Conservation (phyloP, 2,113 vertebrate species). For the Toxotes chatareus region DNA sequence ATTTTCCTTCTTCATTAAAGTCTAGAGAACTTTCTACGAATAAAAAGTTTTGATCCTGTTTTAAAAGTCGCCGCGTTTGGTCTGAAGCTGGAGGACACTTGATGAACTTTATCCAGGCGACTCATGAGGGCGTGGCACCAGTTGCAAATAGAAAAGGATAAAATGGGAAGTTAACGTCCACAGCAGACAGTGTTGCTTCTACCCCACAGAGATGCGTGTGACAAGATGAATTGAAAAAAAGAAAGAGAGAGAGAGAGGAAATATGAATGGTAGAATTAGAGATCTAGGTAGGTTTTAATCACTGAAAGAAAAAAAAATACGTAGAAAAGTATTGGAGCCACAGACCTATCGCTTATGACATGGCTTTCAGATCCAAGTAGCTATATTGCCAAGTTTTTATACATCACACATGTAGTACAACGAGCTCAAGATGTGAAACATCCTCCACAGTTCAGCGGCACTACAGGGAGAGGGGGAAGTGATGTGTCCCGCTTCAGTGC, state of each 20-base stretch:
- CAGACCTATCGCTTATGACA: not conserved
- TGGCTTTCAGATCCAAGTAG: no score
- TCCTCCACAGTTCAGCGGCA: not conserved
- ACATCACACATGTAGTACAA: no score
- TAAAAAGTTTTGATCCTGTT: not conserved
- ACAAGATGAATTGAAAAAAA: no score
- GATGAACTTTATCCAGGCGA: conserved; percentile 37
- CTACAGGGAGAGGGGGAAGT: not conserved
- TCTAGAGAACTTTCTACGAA: not conserved
- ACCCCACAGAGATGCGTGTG: not conserved
- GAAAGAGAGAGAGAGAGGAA: no score
- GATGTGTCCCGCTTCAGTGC: not conserved
- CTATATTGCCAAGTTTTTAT: not conserved
- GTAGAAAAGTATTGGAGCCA: not conserved
- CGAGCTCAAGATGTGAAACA: not conserved
- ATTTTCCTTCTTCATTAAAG: not conserved
- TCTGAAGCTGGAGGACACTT: conserved; percentile 36
- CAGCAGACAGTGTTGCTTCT: not conserved
- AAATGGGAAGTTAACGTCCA: conserved; percentile 43
- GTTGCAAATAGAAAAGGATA: conserved; percentile 45
- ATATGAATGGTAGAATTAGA: not conserved
- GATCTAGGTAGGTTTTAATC: not conserved
- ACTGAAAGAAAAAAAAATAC: no score
- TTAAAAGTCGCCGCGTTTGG: conserved; percentile 8
- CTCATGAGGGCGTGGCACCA: conserved; percentile 49